Conservation (phyloP, 2,888 invertebrate genomes). For the Papilio protenor region DNA sequence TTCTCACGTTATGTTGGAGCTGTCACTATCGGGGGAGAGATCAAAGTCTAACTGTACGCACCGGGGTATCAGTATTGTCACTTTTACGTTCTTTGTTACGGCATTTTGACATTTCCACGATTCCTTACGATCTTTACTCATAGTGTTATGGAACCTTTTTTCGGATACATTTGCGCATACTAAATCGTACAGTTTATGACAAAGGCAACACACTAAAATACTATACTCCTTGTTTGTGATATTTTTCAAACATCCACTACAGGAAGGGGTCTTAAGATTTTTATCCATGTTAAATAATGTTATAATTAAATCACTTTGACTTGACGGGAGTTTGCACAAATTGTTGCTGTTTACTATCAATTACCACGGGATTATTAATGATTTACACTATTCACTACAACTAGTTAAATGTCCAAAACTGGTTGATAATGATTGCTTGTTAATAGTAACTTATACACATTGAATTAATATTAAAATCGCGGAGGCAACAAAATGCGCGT, state of each 20-base stretch:
- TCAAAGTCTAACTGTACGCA: neutral
- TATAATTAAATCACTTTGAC: neutral
- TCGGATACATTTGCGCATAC: conserved; percentile 41
- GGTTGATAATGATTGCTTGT: too few species aligned
- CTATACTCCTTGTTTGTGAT: neutral
- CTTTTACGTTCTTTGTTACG: conserved; percentile 39
- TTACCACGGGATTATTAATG: neutral
- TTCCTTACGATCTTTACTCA: conserved; percentile 35
- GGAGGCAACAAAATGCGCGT: too few species aligned
- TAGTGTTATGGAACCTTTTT: conserved; percentile 32
- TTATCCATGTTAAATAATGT: neutral
- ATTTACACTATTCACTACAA: neutral
- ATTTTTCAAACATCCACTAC: neutral
- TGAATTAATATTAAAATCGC: too few species aligned
- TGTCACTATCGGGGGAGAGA: conserved; percentile 2
- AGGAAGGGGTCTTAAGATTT: neutral
- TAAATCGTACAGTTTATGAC: conserved; percentile 31
- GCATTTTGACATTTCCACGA: conserved; percentile 43
- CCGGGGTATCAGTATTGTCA: conserved; percentile 43
- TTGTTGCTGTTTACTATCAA: neutral
- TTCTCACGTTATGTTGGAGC: neutral
- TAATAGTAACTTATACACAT: too few species aligned
- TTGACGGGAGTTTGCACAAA: neutral
- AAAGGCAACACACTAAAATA: neutral
- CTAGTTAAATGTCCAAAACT: too few species aligned